Conservation (phyloP, 2,888 invertebrate species). For the Sceliomorpha sp. region DNA sequence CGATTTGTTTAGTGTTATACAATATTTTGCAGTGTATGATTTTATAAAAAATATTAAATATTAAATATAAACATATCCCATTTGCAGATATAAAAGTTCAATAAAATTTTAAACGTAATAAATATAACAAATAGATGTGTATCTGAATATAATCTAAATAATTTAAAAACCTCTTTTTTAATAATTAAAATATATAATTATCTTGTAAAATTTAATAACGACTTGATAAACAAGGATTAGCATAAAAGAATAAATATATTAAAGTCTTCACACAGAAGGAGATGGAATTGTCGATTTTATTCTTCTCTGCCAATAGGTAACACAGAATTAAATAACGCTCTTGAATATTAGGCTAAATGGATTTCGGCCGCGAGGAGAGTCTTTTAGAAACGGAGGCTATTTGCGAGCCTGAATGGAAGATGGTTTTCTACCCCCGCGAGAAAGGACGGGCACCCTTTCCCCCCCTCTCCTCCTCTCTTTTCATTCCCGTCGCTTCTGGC, state of each 20-base stretch:
- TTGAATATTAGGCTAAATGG: conserved; percentile 63
- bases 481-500: conserved; percentile 29
- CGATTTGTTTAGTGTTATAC: too few species aligned
- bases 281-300: conserved; percentile 27
- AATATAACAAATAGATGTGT: too few species aligned
- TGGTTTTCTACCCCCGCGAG: conserved; percentile 60
- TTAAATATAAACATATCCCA: too few species aligned
- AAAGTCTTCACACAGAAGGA: conserved; percentile 9
- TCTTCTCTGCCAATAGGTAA: conserved; percentile 39
- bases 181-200: too few species aligned
- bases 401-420: conserved; percentile 72
- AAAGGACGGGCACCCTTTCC: conserved; percentile 30
- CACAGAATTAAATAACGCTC: conserved; percentile 58
- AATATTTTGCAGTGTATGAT: too few species aligned
- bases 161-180: too few species aligned
- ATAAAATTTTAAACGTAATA: too few species aligned
- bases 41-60: too few species aligned
- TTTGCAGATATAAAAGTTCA: too few species aligned
- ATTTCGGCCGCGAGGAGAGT: conserved; percentile 54
- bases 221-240: too few species aligned
- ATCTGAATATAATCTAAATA: too few species aligned
- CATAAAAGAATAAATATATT: conserved; percentile 29
- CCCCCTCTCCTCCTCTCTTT: conserved; percentile 5
- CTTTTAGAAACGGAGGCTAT: conserved; percentile 67
- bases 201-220: too few species aligned